Base-by-base conservation (phyloP, 2,888 invertebrate genomes). In the Tipula helvola region DNA sequence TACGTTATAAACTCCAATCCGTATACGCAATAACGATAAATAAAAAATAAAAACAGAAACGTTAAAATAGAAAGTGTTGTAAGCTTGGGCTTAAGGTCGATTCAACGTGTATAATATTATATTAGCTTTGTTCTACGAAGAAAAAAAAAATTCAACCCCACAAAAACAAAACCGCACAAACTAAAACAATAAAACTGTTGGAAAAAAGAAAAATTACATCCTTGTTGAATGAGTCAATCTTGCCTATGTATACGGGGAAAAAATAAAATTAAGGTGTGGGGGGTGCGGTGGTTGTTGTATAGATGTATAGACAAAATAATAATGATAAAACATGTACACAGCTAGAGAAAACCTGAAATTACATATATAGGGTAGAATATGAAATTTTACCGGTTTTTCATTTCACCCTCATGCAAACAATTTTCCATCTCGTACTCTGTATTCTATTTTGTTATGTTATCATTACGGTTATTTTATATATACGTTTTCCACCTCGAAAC, bases 41-140 rank as follows among this genome's bases (percentile, higher is more conserved):
- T 28, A 71, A 71, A 3, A 28, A n/a, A n/a, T n/a, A n/a, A n/a
- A 28, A 71, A 18, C 0, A 18, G 10, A 8, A 71, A 18, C 71
- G 39, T 84, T 39, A 84, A 84, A 28, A 84, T 39, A 84, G 28
- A 71, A 84, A 84, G 84, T 84, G 84, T 84, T 84, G 84, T 84
- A 84, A 84, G 84, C 84, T 39, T 16, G 7, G 41, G 84, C 84
- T 84, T 84, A 84, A 84, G 39, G 84, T 84, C 41, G 84, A 41
- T 84, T 39, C 84, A 84, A 36, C 84, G 7, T 13, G 28, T 28
- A 71, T 71, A 52, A 52, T 52, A 52, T 16, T 5, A 83, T 36
- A 83, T 83, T 83, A 83, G 83, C 36, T 83, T 83, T 84, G n/a
- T 84, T 84, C 13, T 36, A 16, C 7, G n/a, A n/a, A n/a, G n/a